phyloP scores from a whole-genome alignment of 2,113 vertebrate species.

The Microtus ochrogaster region DNA sequence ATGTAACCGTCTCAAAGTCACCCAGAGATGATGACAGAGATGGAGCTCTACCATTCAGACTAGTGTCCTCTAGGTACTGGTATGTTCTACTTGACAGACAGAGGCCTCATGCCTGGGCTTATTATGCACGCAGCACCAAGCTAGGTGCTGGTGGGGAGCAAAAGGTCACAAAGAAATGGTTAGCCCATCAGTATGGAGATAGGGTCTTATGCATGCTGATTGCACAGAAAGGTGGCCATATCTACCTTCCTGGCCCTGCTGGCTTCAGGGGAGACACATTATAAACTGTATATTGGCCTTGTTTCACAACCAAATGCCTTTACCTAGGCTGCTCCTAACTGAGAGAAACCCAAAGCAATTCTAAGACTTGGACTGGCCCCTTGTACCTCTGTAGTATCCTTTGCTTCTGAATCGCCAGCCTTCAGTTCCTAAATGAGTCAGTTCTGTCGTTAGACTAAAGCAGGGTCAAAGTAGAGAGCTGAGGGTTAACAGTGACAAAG shows the following conservation, averaged over 20 bases:
- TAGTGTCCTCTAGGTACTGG: neutral
- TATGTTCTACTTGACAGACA: neutral
- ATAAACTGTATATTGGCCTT: constrained; percentile 23
- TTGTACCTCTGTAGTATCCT: constrained; percentile 5
- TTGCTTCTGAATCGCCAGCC: neutral
- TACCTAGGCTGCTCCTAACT: constrained; percentile 35
- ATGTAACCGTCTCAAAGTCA: neutral
- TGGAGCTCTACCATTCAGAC: neutral
- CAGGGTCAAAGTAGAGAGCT: constrained; percentile 6
- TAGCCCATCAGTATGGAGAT: neutral
- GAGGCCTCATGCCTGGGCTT: neutral
- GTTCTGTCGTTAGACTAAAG: constrained; percentile 4
- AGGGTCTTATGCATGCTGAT: neutral
- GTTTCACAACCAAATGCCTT: constrained; percentile 59
- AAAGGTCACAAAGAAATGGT: neutral
- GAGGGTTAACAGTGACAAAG: neutral
- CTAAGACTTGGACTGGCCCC: neutral
- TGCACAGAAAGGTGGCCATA: neutral
- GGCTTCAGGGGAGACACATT: neutral
- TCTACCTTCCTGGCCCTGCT: neutral
- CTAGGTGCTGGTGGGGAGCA: neutral
- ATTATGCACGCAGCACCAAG: neutral
- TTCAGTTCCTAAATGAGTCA: constrained; percentile 17
- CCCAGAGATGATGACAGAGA: neutral
- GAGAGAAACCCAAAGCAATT: constrained; percentile 36